A percentile compares a stretch with the other conserved stretches of the same genome.
These are phyloP conservation scores for Troilus luridus DNA, from an alignment of 2,888 invertebrate genomes.

Conservation along the genomic window DNA sequence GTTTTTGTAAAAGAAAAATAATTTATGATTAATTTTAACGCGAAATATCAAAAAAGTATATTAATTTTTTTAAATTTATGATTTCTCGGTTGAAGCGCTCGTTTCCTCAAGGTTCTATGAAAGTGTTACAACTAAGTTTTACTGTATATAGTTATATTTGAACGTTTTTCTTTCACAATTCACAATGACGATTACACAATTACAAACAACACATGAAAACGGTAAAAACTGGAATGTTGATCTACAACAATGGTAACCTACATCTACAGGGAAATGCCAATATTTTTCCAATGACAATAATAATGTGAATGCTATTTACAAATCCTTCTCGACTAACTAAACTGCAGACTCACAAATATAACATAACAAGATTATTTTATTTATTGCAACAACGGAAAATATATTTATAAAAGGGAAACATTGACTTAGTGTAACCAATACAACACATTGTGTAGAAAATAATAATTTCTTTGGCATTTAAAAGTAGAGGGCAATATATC, in stretches of 20 bases:
- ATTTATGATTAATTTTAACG: too few species aligned
- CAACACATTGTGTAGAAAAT: neutral
- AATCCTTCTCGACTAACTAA: neutral
- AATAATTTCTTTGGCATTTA: conserved; percentile 42
- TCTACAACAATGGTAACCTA: conserved; percentile 24
- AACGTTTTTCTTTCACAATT: neutral
- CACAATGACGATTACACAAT: neutral
- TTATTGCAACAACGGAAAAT: neutral
- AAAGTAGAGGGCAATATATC: neutral
- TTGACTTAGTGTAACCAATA: neutral
- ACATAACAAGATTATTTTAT: neutral
- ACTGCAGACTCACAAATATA: neutral
- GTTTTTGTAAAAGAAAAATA: too few species aligned
- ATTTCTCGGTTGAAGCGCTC: too few species aligned
- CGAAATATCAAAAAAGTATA: too few species aligned
- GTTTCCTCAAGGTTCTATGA: too few species aligned
- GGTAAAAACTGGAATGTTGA: conserved; percentile 36
- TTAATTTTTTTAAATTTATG: too few species aligned
- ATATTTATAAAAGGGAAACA: neutral
- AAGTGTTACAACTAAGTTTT: too few species aligned
- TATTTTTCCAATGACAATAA: conserved; percentile 24
- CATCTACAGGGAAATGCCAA: neutral
- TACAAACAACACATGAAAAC: neutral
- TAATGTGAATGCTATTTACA: conserved; percentile 7
- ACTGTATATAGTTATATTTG: neutral